These are phyloP conservation scores for Drosophila pandora DNA, from an alignment of 1,140 invertebrate species.

Conservation along the genomic window DNA sequence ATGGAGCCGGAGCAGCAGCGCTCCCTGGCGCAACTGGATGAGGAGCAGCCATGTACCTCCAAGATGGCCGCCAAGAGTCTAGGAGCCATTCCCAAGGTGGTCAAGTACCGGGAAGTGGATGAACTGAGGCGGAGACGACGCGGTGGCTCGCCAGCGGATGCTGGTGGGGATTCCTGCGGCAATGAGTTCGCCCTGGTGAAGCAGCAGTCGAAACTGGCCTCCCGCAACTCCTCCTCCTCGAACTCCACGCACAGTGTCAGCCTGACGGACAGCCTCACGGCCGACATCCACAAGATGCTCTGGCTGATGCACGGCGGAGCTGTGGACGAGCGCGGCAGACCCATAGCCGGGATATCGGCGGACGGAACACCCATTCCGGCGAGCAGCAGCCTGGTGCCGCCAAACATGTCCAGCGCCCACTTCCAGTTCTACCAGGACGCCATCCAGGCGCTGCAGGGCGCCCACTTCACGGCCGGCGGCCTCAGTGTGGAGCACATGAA, in stretches of 20 bases:
- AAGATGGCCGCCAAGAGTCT: conserved; percentile 85
- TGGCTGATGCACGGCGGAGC: conserved; percentile 76
- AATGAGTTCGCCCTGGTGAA: conserved; percentile 60
- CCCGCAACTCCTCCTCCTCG: conserved; percentile 73
- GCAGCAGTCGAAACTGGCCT: conserved; percentile 44
- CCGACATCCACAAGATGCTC: conserved; percentile 81
- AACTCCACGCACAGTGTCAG: conserved; percentile 78
- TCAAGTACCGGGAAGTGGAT: conserved; percentile 75
- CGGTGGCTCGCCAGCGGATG: conserved; percentile 8
- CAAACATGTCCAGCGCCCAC: conserved; percentile 77
- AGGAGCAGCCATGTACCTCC: conserved; percentile 66
- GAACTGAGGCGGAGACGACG: conserved; percentile 59
- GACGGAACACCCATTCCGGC: conserved; percentile 64
- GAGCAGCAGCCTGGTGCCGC: conserved; percentile 57
- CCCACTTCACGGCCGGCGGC: conserved; percentile 44
- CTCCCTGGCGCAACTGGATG: conserved; percentile 27
- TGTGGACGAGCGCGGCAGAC: conserved; percentile 70
- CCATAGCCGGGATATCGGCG: conserved; percentile 53
- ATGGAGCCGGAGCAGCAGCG: conserved; percentile 79
- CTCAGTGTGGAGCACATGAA: conserved; percentile 63
- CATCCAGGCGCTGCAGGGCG: conserved; percentile 67
- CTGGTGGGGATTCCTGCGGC: neutral
- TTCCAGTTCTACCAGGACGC: conserved; percentile 81
- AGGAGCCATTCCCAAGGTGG: conserved; percentile 89
- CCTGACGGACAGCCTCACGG: conserved; percentile 72